Conservation (phyloP, 2,797 vertebrate genomes). For the Cirrhinus molitorella region DNA sequence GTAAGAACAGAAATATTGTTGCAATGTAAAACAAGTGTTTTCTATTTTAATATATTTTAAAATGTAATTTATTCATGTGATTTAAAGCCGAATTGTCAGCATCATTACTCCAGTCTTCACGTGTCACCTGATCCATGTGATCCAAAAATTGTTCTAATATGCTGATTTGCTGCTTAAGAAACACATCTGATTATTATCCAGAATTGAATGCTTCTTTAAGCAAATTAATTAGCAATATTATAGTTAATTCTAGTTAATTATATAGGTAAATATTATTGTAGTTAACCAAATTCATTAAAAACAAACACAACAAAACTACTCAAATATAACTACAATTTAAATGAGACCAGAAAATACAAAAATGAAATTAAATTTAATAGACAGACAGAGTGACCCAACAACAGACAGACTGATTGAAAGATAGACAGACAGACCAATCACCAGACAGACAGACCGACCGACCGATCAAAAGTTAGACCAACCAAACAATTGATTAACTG, state of each 20-base stretch:
- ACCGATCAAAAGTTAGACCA: neutral
- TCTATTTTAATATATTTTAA: neutral
- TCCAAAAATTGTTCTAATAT: neutral
- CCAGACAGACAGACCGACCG: neutral
- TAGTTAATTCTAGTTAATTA: no score
- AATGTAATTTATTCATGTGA: neutral
- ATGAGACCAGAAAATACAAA: no score
- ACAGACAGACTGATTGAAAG: neutral
- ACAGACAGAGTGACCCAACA: no score
- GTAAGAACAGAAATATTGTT: neutral
- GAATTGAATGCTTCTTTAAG: neutral
- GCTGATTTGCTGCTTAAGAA: neutral
- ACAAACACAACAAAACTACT: no score
- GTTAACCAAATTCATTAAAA: no score
- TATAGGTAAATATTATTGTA: no score
- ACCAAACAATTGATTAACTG: no score
- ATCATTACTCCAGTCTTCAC: neutral
- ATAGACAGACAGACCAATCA: neutral
- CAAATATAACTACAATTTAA: no score
- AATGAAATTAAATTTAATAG: no score
- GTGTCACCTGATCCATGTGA: neutral
- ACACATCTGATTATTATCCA: no score
- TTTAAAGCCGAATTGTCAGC: neutral
- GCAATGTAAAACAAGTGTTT: neutral
- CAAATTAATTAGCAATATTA: no score